phyloP scores from a whole-genome alignment of 2,888 invertebrate genomes.

The Lithophane leautieri region DNA sequence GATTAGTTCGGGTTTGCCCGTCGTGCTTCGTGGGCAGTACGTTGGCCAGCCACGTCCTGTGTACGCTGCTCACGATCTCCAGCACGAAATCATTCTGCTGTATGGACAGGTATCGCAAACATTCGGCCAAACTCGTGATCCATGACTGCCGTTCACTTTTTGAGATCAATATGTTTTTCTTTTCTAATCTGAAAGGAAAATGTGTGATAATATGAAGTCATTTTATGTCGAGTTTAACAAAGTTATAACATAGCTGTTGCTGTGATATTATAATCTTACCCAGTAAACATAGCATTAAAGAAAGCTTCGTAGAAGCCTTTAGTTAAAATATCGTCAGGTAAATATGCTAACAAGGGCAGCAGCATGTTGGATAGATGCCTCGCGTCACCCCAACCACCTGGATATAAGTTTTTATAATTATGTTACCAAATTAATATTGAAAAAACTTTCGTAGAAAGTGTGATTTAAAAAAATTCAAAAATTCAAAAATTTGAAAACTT shows the following conservation, averaged over 20 bases:
- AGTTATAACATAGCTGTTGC: neutral
- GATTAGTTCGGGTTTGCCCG: conserved; percentile 60
- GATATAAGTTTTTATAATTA: conserved; percentile 1
- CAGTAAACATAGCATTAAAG: conserved; percentile 92
- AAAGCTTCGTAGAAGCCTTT: conserved; percentile 91
- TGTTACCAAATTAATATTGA: neutral
- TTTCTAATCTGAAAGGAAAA: conserved; percentile 88
- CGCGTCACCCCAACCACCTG: conserved; percentile 95
- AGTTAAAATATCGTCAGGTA: conserved; percentile 90
- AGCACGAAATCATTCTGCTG: conserved; percentile 68
- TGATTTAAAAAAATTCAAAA: neutral
- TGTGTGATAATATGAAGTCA: neutral
- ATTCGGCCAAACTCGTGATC: conserved; percentile 93
- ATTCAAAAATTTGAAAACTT: conserved; percentile 59
- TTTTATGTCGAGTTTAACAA: neutral
- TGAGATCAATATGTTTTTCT: conserved; percentile 90
- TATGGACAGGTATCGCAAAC: conserved; percentile 88
- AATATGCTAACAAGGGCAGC: conserved; percentile 93
- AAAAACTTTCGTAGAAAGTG: neutral
- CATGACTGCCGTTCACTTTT: conserved; percentile 93
- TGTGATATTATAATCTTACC: conserved; percentile 84
- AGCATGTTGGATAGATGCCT: conserved; percentile 93
- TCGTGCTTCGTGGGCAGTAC: conserved; percentile 62
- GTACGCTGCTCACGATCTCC: conserved; percentile 73
- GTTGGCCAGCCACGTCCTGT: conserved; percentile 76